phyloP scores from a whole-genome alignment of 2,797 vertebrate genomes.

The Lemur catta region DNA sequence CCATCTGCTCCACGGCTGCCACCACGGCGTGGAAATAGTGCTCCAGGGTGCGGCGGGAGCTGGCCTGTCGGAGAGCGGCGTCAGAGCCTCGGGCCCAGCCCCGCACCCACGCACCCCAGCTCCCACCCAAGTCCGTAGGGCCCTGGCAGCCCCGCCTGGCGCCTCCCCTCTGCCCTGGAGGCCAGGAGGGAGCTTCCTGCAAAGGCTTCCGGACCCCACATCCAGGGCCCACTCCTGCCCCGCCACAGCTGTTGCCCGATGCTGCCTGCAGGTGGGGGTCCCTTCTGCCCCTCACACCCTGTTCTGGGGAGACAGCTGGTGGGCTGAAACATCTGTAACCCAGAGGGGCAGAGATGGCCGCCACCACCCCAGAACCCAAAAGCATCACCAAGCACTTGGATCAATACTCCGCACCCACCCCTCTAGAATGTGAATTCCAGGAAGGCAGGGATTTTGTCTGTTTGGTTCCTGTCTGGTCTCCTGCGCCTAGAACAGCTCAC shows the following conservation, averaged over 20 bases:
- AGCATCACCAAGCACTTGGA: neutral
- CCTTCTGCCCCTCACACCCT: neutral
- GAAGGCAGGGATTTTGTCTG: neutral
- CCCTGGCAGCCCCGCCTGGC: no score
- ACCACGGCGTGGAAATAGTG: conserved; percentile 92
- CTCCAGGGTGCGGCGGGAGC: conserved; percentile 84
- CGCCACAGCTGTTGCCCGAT: neutral
- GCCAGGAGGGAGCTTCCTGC: accelerated
- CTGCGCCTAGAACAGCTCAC: neutral
- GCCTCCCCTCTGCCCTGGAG: neutral
- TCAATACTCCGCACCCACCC: neutral
- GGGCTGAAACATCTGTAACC: neutral
- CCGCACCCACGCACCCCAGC: neutral
- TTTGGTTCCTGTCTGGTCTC: neutral
- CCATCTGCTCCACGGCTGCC: conserved; percentile 84
- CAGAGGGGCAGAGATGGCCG: neutral
- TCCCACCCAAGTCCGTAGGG: neutral
- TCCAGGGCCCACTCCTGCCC: neutral
- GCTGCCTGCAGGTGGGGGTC: neutral
- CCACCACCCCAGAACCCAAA: neutral
- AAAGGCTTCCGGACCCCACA: neutral
- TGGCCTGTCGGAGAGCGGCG: conserved; percentile 81
- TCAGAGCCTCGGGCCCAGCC: neutral
- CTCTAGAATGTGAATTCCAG: neutral
- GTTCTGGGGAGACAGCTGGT: neutral